Conservation (phyloP, 2,113 vertebrate species). For the Callionymus lyra region DNA sequence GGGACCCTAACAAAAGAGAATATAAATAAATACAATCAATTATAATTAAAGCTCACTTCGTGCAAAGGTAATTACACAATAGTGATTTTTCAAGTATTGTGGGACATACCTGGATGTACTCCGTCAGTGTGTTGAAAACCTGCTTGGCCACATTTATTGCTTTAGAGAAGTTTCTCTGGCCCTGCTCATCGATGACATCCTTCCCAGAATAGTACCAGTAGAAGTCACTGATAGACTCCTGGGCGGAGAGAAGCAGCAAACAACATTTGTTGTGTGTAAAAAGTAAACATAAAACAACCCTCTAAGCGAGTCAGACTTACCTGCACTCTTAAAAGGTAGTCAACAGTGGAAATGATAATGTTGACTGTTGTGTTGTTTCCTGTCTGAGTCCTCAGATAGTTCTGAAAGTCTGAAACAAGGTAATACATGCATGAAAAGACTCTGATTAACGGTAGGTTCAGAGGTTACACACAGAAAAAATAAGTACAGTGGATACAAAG, state of each 20-base stretch:
- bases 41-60: background rate
- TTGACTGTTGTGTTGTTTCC: conserved; percentile 97
- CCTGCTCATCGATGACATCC: conserved; percentile 92
- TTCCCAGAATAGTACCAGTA: conserved; percentile 98
- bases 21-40: background rate
- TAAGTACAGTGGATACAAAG: too few species aligned
- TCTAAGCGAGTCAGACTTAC: conserved; percentile 43
- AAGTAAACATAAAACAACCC: background rate
- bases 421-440: background rate
- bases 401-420: conserved; percentile 82
- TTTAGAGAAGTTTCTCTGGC: conserved; percentile 95
- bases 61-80: background rate
- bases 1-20: conserved; percentile 81
- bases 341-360: conserved; percentile 95
- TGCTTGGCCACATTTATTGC: conserved; percentile 96
- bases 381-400: conserved; percentile 93
- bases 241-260: conserved; percentile 1
- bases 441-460: too few species aligned
- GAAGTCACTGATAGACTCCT: conserved; percentile 98
- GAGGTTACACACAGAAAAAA: too few species aligned
- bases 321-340: conserved; percentile 93
- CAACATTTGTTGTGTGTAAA: background rate
- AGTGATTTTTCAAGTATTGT: too few species aligned
- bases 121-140: conserved; percentile 94
- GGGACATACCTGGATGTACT: conserved; percentile 87